Evolutionary conservation across 2,888 invertebrate genomes (phyloP).

Genomic region (Tineola bisselliella): DNA sequence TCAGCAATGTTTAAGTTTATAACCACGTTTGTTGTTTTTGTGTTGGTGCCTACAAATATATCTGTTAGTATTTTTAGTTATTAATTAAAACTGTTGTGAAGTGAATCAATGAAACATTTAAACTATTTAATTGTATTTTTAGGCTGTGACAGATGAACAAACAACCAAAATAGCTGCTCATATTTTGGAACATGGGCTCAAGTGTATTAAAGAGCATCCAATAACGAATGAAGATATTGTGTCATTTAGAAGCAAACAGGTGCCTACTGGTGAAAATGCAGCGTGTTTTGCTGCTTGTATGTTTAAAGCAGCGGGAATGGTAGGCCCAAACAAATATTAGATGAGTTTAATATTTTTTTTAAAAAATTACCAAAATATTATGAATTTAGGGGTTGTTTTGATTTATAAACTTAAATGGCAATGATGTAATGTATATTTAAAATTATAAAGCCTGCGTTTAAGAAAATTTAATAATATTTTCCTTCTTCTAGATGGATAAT

Average conservation of each 20-base stretch:
- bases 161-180: constrained; percentile 30
- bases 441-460: too few species aligned
- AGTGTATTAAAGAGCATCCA: constrained; percentile 34
- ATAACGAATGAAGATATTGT: constrained; percentile 31
- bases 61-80: background rate
- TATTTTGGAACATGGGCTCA: constrained; percentile 28
- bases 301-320: constrained; percentile 37
- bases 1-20: background rate
- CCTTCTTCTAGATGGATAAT: constrained; percentile 32
- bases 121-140: constrained; percentile 9
- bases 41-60: background rate
- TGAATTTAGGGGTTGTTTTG: too few species aligned
- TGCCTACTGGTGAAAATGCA: constrained; percentile 32
- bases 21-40: background rate
- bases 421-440: too few species aligned
- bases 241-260: constrained; percentile 29
- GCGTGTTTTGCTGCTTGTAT: constrained; percentile 39
- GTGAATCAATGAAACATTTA: background rate
- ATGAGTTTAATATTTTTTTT: too few species aligned
- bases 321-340: too few species aligned
- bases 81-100: background rate
- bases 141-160: constrained; percentile 32
- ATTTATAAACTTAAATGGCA: too few species aligned
- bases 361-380: too few species aligned
- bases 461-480: background rate